Evolutionary conservation across 2,113 vertebrate species (phyloP).

Genomic region (Pagrus major): DNA sequence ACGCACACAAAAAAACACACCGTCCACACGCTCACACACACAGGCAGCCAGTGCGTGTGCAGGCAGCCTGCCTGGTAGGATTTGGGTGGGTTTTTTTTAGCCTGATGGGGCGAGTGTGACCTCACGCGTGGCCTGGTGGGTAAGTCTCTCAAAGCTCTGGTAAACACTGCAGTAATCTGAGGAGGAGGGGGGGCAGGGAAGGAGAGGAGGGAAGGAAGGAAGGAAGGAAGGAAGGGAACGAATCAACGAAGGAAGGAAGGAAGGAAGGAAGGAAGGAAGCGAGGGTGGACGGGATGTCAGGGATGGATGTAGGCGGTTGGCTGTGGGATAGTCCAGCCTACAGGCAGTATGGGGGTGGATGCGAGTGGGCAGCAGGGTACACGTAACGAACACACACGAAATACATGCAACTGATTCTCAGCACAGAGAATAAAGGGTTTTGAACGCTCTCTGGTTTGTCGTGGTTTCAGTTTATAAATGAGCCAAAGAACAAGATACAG

Average conservation of each 20-base stretch:
- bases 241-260: constrained; percentile 11
- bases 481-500: neutral
- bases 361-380: constrained; percentile 26
- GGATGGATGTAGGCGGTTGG: constrained; percentile 33
- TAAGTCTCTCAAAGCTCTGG: constrained; percentile 80
- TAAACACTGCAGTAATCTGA: constrained; percentile 82
- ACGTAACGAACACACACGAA: neutral
- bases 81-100: constrained; percentile 73
- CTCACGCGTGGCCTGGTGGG: constrained; percentile 74
- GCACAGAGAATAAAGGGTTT: neutral
- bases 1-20: constrained; percentile 37
- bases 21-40: constrained; percentile 34
- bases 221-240: constrained; percentile 8
- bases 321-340: constrained; percentile 40
- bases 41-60: constrained; percentile 55
- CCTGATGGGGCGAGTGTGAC: constrained; percentile 67
- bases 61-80: constrained; percentile 69
- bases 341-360: constrained; percentile 43
- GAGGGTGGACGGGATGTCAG: neutral
- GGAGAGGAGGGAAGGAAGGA: neutral
- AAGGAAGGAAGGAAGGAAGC: constrained; percentile 7
- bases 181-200: constrained; percentile 1
- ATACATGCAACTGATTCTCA: constrained; percentile 19
- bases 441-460: neutral
- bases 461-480: neutral